Base-by-base conservation (phyloP, 2,797 vertebrate species). In the Thripadectes ignobilis region DNA sequence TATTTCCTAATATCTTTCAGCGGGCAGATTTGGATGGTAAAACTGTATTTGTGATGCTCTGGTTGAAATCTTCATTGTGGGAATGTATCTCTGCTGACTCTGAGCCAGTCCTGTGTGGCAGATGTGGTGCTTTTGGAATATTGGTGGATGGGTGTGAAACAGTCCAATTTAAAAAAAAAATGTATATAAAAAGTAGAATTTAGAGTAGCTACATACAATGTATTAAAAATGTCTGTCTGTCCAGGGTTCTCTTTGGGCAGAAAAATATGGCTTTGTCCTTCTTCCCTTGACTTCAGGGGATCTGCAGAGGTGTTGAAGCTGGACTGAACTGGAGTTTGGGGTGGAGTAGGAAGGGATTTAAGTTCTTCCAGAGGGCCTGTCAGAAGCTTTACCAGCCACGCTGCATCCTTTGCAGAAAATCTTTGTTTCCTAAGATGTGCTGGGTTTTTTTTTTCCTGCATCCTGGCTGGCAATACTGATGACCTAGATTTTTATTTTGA, bases 401-500 rank as follows among this genome's bases (percentile, higher is more conserved):
- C 80, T 90, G 55, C 48, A 62, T 73, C 58, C 65, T 88, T 84
- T 58, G 54, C 88, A 93, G 80, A 45, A 89, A 49, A 52, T 78
- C 83, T 95, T 93, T 57, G 80, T 38, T 93, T 82, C 51, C 73
- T 34, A 26, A 84, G 52, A 85, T 65, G 34, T 93, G 63, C 83
- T 90, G 58, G 0, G 20, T 81, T 62, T 59, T 55, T 59, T 55
- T 55, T 75, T 36, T 68, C n/a, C 63, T 92, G 67, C 88, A 73
- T 96, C 67, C 59, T 90, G 90, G 29, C 77, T 90, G 94, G 69
- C 90, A 95, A 75, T 92, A 59, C 59, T 63, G 80, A 71, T 91
- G 93, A 92, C 93, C 88, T 93, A 94, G 90, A 92, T 97, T 92
- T 96, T 90, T 69, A 39, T 76, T 96, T 86, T 92, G 80, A 92